A percentile compares a stretch with the other conserved stretches of the same genome.
phyloP scores from a whole-genome alignment of 2,113 vertebrate species.

The Trogon melanurus region DNA sequence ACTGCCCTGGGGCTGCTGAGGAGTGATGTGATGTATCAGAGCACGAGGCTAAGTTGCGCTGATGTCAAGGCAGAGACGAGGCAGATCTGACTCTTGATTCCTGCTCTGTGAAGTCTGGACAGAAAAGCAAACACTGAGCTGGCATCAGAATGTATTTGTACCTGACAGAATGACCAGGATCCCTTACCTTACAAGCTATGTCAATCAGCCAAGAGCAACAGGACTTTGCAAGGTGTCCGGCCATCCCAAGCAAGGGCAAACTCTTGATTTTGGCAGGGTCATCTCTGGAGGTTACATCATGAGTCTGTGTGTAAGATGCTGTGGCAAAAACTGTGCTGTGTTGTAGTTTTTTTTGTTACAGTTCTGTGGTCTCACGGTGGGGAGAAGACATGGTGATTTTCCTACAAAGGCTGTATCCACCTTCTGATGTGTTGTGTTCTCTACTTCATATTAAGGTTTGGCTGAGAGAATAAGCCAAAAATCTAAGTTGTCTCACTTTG shows the following conservation, averaged over 20 bases:
- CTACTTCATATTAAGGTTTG: background rate
- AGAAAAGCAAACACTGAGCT: background rate
- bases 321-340: background rate
- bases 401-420: background rate
- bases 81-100: background rate
- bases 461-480: background rate
- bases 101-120: background rate
- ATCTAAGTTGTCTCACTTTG: background rate
- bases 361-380: background rate
- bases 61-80: background rate
- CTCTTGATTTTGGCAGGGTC: background rate
- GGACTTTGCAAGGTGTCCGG: background rate
- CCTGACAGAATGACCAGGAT: background rate
- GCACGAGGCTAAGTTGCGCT: background rate
- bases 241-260: background rate
- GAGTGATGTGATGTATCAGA: background rate
- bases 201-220: background rate
- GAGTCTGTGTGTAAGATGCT: background rate
- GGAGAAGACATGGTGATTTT: background rate
- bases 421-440: background rate
- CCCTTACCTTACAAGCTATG: background rate
- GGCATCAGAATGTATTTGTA: background rate
- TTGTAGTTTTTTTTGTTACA: background rate
- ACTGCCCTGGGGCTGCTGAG: background rate
- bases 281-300: background rate